phyloP scores from a whole-genome alignment of 2,113 vertebrate genomes.

The Ageneiosus marmoratus region DNA sequence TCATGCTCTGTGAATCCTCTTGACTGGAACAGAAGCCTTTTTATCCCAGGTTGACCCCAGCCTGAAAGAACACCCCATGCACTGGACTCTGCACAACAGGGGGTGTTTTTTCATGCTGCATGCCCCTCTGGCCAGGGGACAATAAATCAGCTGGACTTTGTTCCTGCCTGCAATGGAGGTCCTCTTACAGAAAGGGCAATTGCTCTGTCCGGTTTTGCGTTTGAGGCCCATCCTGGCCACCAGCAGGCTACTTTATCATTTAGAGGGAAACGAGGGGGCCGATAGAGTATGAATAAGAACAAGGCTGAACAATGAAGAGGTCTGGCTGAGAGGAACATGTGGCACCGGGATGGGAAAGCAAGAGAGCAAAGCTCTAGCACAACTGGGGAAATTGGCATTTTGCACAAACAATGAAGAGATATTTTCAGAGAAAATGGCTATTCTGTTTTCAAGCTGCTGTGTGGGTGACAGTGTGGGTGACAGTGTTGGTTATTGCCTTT shows the following conservation, averaged over 20 bases:
- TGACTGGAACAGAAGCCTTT: conserved; percentile 37
- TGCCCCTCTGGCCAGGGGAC: conserved; percentile 43
- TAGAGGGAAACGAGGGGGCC: conserved; percentile 28
- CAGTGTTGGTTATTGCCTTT: conserved; percentile 30
- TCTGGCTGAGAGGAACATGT: conserved; percentile 56
- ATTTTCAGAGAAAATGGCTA: conserved; percentile 15
- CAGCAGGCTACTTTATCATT: conserved; percentile 52
- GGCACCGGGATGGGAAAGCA: conserved; percentile 41
- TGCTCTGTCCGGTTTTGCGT: conserved; percentile 41
- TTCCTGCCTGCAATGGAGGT: conserved; percentile 59
- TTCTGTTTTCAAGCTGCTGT: conserved; percentile 21
- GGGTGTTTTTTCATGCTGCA: conserved; percentile 50
- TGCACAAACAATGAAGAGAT: conserved; percentile 26
- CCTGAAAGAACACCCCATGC: conserved; percentile 48
- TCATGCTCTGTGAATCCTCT: conserved; percentile 42
- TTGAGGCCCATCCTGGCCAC: conserved; percentile 51
- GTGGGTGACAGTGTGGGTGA: background rate
- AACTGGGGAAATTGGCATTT: background rate
- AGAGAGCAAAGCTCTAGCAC: conserved; percentile 21
- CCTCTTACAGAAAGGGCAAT: conserved; percentile 21
- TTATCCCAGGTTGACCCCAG: conserved; percentile 38
- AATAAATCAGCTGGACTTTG: conserved; percentile 73
- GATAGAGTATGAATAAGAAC: conserved; percentile 51
- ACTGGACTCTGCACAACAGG: conserved; percentile 47
- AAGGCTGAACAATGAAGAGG: conserved; percentile 42